Evolutionary conservation across 2,113 vertebrate species (phyloP).

Genomic region (Grantiella picta): DNA sequence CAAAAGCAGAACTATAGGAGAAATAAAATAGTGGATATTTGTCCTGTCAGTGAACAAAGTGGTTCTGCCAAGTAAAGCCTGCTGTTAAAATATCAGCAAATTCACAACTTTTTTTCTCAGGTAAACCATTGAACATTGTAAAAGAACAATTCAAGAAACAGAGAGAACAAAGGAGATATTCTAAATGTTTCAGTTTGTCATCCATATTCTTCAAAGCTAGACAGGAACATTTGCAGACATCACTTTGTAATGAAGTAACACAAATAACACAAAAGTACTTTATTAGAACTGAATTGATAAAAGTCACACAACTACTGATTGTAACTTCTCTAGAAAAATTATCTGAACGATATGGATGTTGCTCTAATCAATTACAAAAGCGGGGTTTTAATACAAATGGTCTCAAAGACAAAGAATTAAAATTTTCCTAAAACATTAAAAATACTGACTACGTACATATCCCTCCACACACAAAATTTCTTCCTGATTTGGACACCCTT

Average conservation of each 20-base stretch:
- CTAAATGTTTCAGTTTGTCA: neutral
- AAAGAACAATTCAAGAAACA: neutral
- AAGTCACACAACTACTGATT: slow-evolving; percentile 59
- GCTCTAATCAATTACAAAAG: slow-evolving; percentile 39
- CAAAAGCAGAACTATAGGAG: neutral
- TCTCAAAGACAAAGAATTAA: slow-evolving; percentile 3
- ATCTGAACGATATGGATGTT: neutral
- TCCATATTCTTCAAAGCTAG: neutral
- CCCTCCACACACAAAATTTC: neutral
- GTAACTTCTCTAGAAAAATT: slow-evolving; percentile 47
- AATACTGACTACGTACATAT: neutral
- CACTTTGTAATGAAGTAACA: neutral
- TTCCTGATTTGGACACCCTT: neutral
- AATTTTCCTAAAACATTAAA: neutral
- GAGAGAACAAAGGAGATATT: neutral
- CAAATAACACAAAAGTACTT: slow-evolving; percentile 25
- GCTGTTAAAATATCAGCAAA: neutral
- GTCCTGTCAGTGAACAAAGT: neutral
- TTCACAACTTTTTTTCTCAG: neutral
- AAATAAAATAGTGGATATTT: neutral
- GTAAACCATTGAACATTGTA: neutral
- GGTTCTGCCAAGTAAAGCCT: neutral
- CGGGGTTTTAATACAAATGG: neutral
- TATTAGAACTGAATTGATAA: slow-evolving; percentile 29
- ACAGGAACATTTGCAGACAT: neutral